A percentile compares a stretch with the other conserved stretches of the same genome.
Evolutionary conservation across 2,113 vertebrate species (phyloP).

Genomic region (Zosterops borbonicus): DNA sequence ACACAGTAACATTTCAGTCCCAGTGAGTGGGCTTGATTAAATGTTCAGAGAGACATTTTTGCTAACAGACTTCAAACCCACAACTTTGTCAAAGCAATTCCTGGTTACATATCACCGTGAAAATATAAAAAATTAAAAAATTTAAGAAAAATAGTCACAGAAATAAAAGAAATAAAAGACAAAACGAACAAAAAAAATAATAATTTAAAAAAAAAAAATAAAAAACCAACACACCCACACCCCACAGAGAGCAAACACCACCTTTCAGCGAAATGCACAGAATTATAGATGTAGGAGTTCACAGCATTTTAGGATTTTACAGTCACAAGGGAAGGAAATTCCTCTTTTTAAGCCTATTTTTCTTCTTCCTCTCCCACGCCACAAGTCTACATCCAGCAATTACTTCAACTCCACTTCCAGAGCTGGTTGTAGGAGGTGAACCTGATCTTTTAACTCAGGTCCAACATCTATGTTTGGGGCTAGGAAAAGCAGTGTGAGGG

Average conservation of each 20-base stretch:
- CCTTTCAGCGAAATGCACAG: background rate
- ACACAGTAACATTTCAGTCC: background rate
- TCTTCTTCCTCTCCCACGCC: background rate
- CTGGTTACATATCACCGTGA: background rate
- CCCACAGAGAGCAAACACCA: background rate
- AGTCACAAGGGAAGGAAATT: background rate
- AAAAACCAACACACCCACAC: background rate
- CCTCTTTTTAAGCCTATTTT: background rate
- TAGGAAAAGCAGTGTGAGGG: background rate
- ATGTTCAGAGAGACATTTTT: constrained; percentile 1
- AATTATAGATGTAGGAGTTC: background rate
- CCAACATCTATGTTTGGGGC: background rate
- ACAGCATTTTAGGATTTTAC: background rate
- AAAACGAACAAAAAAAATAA: background rate
- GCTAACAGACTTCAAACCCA: background rate
- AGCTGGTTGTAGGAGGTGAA: background rate
- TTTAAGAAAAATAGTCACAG: background rate
- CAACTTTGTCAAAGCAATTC: background rate
- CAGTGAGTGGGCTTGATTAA: constrained; percentile 7
- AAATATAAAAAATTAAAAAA: background rate
- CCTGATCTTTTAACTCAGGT: background rate
- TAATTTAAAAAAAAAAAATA: no score
- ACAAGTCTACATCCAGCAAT: background rate
- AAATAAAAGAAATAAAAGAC: background rate
- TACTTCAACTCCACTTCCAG: background rate